phyloP scores from a whole-genome alignment of 2,888 invertebrate species.

The Drosophila kokeensis region DNA sequence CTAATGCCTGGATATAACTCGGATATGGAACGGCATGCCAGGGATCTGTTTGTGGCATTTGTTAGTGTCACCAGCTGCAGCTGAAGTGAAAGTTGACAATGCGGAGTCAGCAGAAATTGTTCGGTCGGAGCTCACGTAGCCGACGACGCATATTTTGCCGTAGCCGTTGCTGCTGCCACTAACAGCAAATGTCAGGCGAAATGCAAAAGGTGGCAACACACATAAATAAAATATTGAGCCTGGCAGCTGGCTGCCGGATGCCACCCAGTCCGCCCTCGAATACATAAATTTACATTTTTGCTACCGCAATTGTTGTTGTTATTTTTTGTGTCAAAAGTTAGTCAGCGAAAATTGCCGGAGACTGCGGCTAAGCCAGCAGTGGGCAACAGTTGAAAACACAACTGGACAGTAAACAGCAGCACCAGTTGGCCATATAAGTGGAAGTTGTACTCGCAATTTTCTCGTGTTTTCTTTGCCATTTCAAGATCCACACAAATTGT shows the following conservation, averaged over 20 bases:
- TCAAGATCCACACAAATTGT: conserved; percentile 40
- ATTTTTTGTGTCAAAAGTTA: conserved; percentile 63
- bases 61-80: conserved; percentile 69
- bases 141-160: conserved; percentile 49
- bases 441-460: conserved; percentile 13
- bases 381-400: conserved; percentile 13
- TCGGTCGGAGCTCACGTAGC: conserved; percentile 65
- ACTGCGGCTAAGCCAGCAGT: neutral
- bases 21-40: conserved; percentile 13
- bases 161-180: conserved; percentile 49
- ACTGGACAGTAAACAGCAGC: conserved; percentile 44
- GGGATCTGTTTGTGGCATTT: neutral
- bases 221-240: conserved; percentile 77
- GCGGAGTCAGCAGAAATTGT: conserved; percentile 72
- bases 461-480: conserved; percentile 35
- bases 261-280: conserved; percentile 21
- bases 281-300: conserved; percentile 74
- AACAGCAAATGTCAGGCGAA: conserved; percentile 66
- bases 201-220: conserved; percentile 65
- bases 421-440: conserved; percentile 41
- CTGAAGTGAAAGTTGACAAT: conserved; percentile 79
- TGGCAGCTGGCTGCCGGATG: conserved; percentile 36
- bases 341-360: conserved; percentile 68
- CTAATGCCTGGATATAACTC: conserved; percentile 60
- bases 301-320: conserved; percentile 9